Percentiles rank a stretch among this genome's conserved stretches.
These are phyloP conservation scores for Thamnophis elegans DNA, from an alignment of 2,797 vertebrate species.

Conservation along the genomic window DNA sequence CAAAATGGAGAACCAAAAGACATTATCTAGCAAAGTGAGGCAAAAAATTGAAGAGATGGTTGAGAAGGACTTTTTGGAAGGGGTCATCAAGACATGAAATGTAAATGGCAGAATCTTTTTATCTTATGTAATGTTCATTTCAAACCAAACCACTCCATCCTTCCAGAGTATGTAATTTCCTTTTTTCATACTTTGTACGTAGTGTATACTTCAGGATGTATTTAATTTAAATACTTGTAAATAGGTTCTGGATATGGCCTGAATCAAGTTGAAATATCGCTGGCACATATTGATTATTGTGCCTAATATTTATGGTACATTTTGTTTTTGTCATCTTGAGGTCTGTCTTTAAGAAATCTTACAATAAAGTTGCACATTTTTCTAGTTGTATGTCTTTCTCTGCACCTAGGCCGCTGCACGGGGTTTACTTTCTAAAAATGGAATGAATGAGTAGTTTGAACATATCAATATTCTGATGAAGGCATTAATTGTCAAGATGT, in stretches of 20 bases:
- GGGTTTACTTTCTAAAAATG: conserved; percentile 1
- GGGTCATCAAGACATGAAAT: conserved; percentile 90
- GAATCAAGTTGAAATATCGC: conserved; percentile 78
- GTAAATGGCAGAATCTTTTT: conserved; percentile 44
- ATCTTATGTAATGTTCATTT: conserved; percentile 61
- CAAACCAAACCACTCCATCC: conserved; percentile 62
- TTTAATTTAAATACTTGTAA: conserved; percentile 96
- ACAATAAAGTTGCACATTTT: conserved; percentile 75
- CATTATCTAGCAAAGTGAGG: conserved; percentile 90
- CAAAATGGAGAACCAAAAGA: conserved; percentile 93
- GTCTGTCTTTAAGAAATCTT: conserved; percentile 76
- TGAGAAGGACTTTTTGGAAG: conserved; percentile 98
- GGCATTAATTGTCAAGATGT: neutral
- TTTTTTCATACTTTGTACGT: conserved; percentile 80
- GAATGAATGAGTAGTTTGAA: neutral
- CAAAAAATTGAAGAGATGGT: conserved; percentile 99
- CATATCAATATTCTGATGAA: neutral
- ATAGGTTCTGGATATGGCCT: conserved; percentile 86
- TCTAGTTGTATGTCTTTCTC: conserved; percentile 56
- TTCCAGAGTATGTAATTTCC: conserved; percentile 74
- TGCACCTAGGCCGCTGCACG: neutral
- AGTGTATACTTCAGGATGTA: conserved; percentile 84
- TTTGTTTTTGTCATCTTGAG: conserved; percentile 66
- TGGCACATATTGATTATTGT: conserved; percentile 78
- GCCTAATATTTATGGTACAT: conserved; percentile 67